A percentile compares a stretch with the other conserved stretches of the same genome.
Evolutionary conservation across 2,888 invertebrate genomes (phyloP).

Genomic region (Pachycephus smyrnensis): DNA sequence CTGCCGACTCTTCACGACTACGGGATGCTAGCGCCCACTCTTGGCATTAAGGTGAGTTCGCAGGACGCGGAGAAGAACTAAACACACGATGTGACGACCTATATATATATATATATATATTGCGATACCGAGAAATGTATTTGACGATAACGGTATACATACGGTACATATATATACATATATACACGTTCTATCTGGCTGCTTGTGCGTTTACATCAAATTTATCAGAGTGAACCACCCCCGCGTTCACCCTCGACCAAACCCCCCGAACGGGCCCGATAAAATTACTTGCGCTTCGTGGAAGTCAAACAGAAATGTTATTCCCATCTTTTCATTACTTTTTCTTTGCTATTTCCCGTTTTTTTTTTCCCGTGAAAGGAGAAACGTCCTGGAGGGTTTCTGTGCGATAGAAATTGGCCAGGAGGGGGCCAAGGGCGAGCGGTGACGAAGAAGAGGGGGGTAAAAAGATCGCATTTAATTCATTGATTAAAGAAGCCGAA

Average conservation of each 20-base stretch:
- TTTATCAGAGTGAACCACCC: conserved; percentile 7
- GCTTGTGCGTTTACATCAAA: conserved; percentile 4
- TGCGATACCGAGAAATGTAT: neutral
- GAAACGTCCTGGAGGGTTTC: too few relatives aligned
- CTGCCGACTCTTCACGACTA: conserved; percentile 64
- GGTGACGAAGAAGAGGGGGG: too few relatives aligned
- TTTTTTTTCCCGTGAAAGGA: neutral
- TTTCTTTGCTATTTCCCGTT: neutral
- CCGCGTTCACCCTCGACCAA: neutral
- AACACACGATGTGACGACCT: neutral
- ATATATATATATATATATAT: too few relatives aligned
- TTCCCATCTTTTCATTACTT: neutral
- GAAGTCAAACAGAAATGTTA: neutral
- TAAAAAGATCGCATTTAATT: conserved; percentile 27
- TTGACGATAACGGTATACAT: neutral
- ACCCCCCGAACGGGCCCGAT: neutral
- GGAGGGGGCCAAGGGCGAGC: too few relatives aligned
- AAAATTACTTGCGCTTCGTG: neutral
- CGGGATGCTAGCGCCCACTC: conserved; percentile 64
- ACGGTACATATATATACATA: neutral
- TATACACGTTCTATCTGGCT: neutral
- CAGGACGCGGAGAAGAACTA: neutral
- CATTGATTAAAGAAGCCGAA: conserved; percentile 32
- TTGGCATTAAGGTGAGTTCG: conserved; percentile 63
- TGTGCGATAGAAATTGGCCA: too few relatives aligned